Base-by-base conservation (phyloP, 2,888 invertebrate genomes). In the Eurois occulta region DNA sequence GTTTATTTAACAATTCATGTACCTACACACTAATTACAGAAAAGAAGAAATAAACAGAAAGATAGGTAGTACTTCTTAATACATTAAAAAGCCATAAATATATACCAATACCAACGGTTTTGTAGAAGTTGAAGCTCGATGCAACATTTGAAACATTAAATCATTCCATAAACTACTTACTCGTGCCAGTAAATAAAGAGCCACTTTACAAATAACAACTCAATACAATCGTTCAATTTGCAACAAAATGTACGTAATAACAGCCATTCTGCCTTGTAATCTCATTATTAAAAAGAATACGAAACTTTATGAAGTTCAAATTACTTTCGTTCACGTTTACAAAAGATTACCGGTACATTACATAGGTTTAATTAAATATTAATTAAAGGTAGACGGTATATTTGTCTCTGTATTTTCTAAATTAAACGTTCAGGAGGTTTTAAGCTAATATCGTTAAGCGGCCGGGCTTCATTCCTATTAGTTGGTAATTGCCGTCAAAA, bases 401-500 rank as follows among this genome's bases (percentile, higher is more conserved):
- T 78, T 83, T 81, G 75, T 81, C 78, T 77, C 77, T 73, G 58
- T 72, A 77, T 72, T 52, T 75, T 67, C 21, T 67, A 80, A 72
- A 82, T 80, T 86, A 70, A 80, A 72, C 38, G 70, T 75, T 76
- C 64, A 58, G 69, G 60, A 75, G 65, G 66, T 62, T 78, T 81
- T 52, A 73, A 72, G 67, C 38, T 73, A 80, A 88, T 85, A 87
- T 80, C 35, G 71, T 76, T 75, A 81, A 86, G 73, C 79, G 77
- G 58, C 71, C 75, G 77, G 71, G 84, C 62, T 75, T 79, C 70
- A 75, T 81, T 75, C 69, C 77, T 79, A 85, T 88, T 84, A 87
- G 58, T 67, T 73, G 79, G 78, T 85, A 86, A 88, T 87, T 86
- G 79, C 78, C 71, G 76, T 83, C 74, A 77, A 76, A 83, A 85